phyloP scores from a whole-genome alignment of 2,888 invertebrate genomes.

The Cyclophora albipunctata region DNA sequence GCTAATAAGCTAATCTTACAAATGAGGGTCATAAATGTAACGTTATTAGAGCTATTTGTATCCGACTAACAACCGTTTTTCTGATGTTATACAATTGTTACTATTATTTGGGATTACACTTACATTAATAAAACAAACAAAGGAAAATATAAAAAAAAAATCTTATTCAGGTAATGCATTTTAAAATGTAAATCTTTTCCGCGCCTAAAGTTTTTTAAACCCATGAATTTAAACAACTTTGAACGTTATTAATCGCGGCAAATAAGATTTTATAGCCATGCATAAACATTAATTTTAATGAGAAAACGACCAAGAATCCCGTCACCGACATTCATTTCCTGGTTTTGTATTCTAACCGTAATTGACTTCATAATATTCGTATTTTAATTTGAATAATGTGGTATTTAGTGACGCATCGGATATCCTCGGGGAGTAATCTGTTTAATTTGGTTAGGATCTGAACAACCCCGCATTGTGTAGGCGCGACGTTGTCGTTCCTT shows the following conservation, averaged over 20 bases:
- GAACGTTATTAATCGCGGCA: slow-evolving; percentile 13
- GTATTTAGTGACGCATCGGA: slow-evolving; percentile 31
- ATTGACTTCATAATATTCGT: slow-evolving; percentile 40
- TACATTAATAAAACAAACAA: too few species aligned
- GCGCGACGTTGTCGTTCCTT: slow-evolving; percentile 13
- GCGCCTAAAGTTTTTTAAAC: too few species aligned
- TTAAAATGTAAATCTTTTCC: too few species aligned
- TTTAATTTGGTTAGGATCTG: slow-evolving; percentile 33
- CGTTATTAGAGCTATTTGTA: slow-evolving; percentile 14
- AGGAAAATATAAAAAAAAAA: too few species aligned
- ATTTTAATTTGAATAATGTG: slow-evolving; percentile 48
- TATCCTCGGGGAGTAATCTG: slow-evolving; percentile 32
- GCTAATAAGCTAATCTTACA: slow-evolving; percentile 8
- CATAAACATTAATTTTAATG: slow-evolving; percentile 33
- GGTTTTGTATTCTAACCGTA: slow-evolving; percentile 29
- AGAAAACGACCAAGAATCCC: slow-evolving; percentile 27
- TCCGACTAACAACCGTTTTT: too few species aligned
- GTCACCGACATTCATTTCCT: slow-evolving; percentile 19
- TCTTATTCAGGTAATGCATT: too few species aligned
- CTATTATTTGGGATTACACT: too few species aligned
- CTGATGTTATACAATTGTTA: too few species aligned
- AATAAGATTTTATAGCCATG: slow-evolving; percentile 28
- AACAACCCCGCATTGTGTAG: slow-evolving; percentile 20
- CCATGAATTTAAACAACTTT: too few species aligned
- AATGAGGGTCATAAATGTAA: slow-evolving; percentile 11